Evolutionary conservation across 2,888 invertebrate species (phyloP).

Genomic region (Blastobasis adustella): DNA sequence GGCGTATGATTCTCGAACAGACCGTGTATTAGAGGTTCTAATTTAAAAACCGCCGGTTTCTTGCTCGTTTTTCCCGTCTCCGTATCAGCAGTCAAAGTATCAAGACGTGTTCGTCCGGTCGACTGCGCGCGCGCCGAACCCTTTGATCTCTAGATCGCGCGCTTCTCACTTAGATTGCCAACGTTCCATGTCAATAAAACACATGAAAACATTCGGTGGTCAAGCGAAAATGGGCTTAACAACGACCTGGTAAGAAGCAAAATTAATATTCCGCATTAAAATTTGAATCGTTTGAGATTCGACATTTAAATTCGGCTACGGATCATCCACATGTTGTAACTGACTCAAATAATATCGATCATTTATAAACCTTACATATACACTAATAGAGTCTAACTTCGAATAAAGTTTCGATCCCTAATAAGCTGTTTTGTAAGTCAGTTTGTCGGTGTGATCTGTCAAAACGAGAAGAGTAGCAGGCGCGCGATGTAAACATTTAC

Average conservation of each 20-base stretch:
- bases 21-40: background rate
- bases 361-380: slow-evolving; percentile 8
- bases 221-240: no score
- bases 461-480: slow-evolving; percentile 66
- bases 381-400: slow-evolving; percentile 11
- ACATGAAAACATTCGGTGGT: slow-evolving; percentile 15
- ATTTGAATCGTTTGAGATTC: background rate
- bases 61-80: background rate
- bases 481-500: slow-evolving; percentile 57
- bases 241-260: no score
- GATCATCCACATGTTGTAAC: background rate
- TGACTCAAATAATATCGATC: background rate
- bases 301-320: background rate
- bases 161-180: slow-evolving; percentile 66
- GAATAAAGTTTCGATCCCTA: background rate
- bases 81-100: slow-evolving; percentile 32
- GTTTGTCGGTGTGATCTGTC: slow-evolving; percentile 49
- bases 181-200: slow-evolving; percentile 38
- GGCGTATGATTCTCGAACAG: background rate
- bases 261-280: background rate
- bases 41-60: background rate
- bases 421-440: slow-evolving; percentile 13
- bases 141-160: slow-evolving; percentile 67
- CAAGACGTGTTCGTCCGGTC: slow-evolving; percentile 39
- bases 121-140: slow-evolving; percentile 47